Conservation (phyloP, 2,888 invertebrate species). For the Nephrotoma guestfalica region DNA sequence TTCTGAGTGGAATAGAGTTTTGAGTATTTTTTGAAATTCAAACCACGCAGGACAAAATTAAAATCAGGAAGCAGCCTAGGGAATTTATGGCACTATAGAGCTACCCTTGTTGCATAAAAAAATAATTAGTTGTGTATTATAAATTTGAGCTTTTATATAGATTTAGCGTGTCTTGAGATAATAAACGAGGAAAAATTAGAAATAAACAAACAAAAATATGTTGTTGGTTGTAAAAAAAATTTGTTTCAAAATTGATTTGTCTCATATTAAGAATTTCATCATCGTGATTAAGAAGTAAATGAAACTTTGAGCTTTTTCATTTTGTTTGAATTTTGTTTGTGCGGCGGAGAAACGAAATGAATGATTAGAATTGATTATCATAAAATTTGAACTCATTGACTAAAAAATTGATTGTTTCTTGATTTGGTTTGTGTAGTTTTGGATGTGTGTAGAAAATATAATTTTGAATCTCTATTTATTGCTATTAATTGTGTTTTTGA, state of each 20-base stretch:
- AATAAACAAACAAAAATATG: neutral
- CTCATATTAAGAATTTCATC: neutral
- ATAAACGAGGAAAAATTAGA: neutral
- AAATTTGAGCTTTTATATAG: neutral
- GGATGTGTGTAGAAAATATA: neutral
- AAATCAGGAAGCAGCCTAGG: no score
- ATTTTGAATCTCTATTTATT: neutral
- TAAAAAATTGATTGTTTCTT: neutral
- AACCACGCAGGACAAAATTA: no score
- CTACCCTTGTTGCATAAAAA: neutral
- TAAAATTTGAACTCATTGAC: neutral
- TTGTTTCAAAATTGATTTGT: neutral
- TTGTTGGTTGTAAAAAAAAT: neutral
- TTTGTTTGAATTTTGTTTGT: neutral
- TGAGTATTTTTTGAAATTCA: no score
- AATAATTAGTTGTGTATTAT: neutral
- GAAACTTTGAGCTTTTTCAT: neutral
- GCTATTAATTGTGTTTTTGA: neutral
- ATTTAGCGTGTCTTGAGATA: neutral
- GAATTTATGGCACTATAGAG: no score
- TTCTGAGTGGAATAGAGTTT: no score
- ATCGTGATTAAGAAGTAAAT: neutral
- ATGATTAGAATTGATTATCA: neutral
- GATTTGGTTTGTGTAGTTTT: neutral
- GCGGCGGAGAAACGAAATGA: neutral